These are phyloP conservation scores for Malurus alboscapulatus DNA, from an alignment of 2,113 vertebrate species.

Conservation along the genomic window DNA sequence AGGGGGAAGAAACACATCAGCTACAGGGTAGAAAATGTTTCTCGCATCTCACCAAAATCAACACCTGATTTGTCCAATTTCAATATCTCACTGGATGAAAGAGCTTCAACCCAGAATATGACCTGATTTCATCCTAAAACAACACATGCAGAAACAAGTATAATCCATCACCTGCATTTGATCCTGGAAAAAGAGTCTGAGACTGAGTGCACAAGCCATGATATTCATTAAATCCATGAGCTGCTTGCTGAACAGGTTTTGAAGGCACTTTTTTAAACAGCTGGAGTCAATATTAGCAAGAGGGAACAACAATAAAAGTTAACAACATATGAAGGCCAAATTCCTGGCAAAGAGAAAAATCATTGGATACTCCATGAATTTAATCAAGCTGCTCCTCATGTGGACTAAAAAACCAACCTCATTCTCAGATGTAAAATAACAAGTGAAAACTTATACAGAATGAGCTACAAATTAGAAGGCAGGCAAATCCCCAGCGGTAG, in stretches of 20 bases:
- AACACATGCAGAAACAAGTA: background rate
- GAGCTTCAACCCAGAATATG: background rate
- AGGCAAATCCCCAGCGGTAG: background rate
- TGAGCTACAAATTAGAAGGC: rapidly evolving
- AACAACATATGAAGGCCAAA: background rate
- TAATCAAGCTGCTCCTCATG: background rate
- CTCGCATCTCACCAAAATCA: background rate
- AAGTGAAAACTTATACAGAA: background rate
- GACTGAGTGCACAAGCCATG: background rate
- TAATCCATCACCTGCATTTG: background rate
- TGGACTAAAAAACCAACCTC: background rate
- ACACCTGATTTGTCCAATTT: background rate
- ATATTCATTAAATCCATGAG: background rate
- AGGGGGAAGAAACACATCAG: constrained; percentile 16
- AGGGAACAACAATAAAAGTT: background rate
- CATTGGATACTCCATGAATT: background rate
- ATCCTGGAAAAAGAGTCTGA: background rate
- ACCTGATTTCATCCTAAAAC: background rate
- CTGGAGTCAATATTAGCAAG: background rate
- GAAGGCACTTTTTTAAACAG: background rate
- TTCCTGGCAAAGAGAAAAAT: background rate
- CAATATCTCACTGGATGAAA: background rate
- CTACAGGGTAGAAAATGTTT: background rate
- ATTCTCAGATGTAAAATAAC: background rate
- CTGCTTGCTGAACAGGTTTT: background rate